Conservation (phyloP, 2,113 vertebrate species). For the Ia io region DNA sequence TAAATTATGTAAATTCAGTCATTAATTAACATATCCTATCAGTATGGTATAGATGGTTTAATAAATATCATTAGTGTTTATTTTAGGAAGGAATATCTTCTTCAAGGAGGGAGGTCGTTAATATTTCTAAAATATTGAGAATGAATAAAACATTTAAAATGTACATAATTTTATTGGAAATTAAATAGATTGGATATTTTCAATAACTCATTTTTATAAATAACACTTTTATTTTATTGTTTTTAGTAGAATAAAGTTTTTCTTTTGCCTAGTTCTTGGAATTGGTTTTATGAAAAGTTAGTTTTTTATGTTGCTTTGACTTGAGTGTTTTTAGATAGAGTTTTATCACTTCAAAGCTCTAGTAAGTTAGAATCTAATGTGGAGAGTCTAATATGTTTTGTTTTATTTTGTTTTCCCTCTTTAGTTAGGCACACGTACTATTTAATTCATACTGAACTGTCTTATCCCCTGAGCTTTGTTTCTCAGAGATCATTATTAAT, state of each 20-base stretch:
- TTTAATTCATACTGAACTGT: not conserved
- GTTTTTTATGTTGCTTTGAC: not conserved
- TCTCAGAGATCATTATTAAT: constrained; percentile 21
- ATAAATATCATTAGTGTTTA: not conserved
- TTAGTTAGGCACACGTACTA: not conserved
- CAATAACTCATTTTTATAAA: not conserved
- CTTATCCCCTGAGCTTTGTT: not conserved
- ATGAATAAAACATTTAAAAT: constrained; percentile 21
- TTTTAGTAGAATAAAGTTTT: not conserved
- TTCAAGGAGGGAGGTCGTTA: constrained; percentile 6
- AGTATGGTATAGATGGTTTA: not conserved
- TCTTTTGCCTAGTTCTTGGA: not conserved
- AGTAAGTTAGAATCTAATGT: not conserved
- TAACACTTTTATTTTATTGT: not conserved
- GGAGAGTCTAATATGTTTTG: not conserved
- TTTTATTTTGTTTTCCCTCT: not conserved
- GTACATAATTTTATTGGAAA: not conserved
- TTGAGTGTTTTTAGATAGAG: not conserved
- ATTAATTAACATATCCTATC: not conserved
- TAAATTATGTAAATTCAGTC: not conserved
- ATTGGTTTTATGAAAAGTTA: not conserved
- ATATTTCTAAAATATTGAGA: not conserved
- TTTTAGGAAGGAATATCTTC: constrained; percentile 7
- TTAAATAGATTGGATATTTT: not conserved
- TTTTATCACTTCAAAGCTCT: not conserved